Percentiles rank a stretch among this genome's conserved stretches.
Conservation (phyloP, 2,797 vertebrate genomes). For the Muscicapa striata region DNA sequence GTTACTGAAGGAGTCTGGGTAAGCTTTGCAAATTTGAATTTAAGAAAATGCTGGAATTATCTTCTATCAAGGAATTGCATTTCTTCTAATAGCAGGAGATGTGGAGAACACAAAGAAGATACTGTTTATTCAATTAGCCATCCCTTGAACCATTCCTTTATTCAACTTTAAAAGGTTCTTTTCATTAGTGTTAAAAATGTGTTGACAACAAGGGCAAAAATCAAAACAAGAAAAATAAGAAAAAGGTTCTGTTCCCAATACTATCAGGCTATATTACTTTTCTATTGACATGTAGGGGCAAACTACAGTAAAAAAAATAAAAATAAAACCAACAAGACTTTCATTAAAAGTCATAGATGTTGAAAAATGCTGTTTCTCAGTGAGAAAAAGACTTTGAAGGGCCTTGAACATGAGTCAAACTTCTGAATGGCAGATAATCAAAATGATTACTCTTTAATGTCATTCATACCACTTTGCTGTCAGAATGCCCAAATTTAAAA, state of each 20-base stretch:
- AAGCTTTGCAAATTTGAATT: not conserved
- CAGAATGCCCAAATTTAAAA: not conserved
- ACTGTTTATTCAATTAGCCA: not conserved
- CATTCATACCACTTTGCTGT: not conserved
- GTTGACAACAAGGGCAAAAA: not conserved
- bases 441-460: not conserved
- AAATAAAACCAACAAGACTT: not conserved
- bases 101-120: not conserved
- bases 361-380: not conserved
- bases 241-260: not conserved
- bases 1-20: not conserved
- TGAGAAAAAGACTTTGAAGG: not conserved
- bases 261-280: not conserved
- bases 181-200: not conserved
- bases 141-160: not conserved
- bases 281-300: not conserved
- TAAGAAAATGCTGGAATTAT: not conserved
- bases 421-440: not conserved
- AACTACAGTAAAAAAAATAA: not conserved
- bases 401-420: not conserved
- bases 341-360: not conserved
- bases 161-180: not conserved
- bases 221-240: not conserved
- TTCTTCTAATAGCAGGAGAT: not conserved
- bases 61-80: not conserved